A percentile compares a stretch with the other conserved stretches of the same genome.
Evolutionary conservation across 2,113 vertebrate species (phyloP).

Genomic region (Takifugu flavidus): DNA sequence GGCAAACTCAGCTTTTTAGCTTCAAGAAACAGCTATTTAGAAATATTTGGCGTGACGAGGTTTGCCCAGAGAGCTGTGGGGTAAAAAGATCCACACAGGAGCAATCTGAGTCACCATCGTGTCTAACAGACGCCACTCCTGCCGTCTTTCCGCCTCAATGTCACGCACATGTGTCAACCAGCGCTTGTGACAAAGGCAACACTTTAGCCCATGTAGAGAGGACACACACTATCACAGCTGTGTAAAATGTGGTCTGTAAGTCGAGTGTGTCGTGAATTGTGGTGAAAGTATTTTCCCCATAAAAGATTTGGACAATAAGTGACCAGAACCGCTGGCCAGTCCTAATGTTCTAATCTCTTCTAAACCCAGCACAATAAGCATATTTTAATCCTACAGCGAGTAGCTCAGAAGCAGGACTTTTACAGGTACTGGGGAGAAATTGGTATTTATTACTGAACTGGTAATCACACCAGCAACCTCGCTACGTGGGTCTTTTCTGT

Average conservation of each 20-base stretch:
- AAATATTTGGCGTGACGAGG: slow-evolving; percentile 33
- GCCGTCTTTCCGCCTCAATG: slow-evolving; percentile 52
- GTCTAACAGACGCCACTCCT: slow-evolving; percentile 47
- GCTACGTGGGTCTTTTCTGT: slow-evolving; percentile 72
- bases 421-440: slow-evolving; percentile 78
- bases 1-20: too few relatives aligned
- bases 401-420: slow-evolving; percentile 53
- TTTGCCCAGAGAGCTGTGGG: slow-evolving; percentile 54
- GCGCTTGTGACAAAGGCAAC: slow-evolving; percentile 31
- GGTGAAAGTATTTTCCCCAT: too few relatives aligned
- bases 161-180: slow-evolving; percentile 53
- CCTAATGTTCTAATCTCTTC: slow-evolving; percentile 57
- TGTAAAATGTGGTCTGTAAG: too few relatives aligned
- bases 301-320: background rate
- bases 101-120: slow-evolving; percentile 58
- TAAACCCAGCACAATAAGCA: slow-evolving; percentile 56
- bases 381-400: slow-evolving; percentile 59
- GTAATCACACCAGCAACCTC: slow-evolving; percentile 81
- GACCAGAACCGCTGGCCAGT: slow-evolving; percentile 27
- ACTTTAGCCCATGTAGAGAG: too few relatives aligned
- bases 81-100: slow-evolving; percentile 60
- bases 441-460: slow-evolving; percentile 77
- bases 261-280: too few relatives aligned
- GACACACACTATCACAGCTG: too few relatives aligned
- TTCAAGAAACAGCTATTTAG: slow-evolving; percentile 32